These are phyloP conservation scores for Sebastes hubbsi DNA, from an alignment of 2,797 vertebrate genomes.

Conservation along the genomic window DNA sequence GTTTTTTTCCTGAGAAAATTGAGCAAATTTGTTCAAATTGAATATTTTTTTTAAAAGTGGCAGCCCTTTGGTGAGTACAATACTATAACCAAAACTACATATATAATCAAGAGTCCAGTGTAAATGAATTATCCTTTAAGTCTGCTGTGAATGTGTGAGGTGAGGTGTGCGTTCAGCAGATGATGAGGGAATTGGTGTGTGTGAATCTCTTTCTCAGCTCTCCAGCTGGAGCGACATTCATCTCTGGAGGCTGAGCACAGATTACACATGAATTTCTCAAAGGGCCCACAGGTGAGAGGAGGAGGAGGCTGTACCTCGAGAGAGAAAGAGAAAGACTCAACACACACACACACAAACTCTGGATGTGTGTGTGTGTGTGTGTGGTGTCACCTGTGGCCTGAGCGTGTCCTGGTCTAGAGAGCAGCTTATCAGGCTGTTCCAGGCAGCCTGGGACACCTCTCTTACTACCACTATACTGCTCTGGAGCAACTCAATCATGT, in stretches of 20 bases:
- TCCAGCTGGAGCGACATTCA: conserved; percentile 29
- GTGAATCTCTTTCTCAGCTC: conserved; percentile 19
- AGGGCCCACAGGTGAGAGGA: conserved; percentile 20
- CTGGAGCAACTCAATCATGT: conserved; percentile 42
- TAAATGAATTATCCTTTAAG: background rate
- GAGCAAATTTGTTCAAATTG: too few relatives aligned
- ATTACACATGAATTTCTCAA: conserved; percentile 41
- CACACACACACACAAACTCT: background rate
- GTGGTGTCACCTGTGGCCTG: conserved; percentile 39
- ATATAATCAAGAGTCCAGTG: background rate
- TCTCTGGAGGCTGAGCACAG: conserved; percentile 33
- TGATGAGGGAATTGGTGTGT: conserved; percentile 11
- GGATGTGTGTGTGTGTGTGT: background rate
- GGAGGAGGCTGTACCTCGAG: background rate
- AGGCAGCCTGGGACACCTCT: conserved; percentile 51
- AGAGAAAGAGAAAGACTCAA: background rate
- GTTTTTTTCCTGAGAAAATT: too few relatives aligned
- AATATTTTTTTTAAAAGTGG: background rate
- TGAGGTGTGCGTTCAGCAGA: background rate
- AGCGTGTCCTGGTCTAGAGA: conserved; percentile 29
- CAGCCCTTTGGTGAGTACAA: background rate
- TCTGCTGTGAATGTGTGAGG: background rate
- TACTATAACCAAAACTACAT: background rate
- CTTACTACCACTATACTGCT: conserved; percentile 20
- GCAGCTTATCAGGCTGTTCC: conserved; percentile 49